Evolutionary conservation across 2,797 vertebrate genomes (phyloP).

Genomic region (Sebastes matsubarae): DNA sequence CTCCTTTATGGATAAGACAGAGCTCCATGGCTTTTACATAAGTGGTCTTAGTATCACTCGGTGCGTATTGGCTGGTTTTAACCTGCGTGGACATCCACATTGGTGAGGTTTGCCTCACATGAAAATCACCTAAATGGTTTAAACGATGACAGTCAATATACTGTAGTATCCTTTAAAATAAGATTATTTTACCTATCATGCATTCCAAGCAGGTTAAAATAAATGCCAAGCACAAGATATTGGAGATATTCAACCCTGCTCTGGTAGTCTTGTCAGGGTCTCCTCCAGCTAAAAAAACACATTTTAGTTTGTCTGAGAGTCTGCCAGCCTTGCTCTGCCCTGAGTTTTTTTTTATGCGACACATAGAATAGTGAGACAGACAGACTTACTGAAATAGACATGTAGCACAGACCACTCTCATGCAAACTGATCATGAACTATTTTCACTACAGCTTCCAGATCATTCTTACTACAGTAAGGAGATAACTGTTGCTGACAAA

Average conservation of each 20-base stretch:
- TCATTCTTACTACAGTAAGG: slow-evolving; percentile 14
- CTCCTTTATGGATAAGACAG: slow-evolving; percentile 24
- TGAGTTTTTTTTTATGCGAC: slow-evolving; percentile 36
- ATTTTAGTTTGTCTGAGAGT: slow-evolving; percentile 13
- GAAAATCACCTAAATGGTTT: slow-evolving; percentile 7
- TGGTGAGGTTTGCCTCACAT: background rate
- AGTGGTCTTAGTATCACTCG: slow-evolving; percentile 15
- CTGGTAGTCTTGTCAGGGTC: background rate
- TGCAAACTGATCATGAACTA: slow-evolving; percentile 28
- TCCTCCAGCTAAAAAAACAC: background rate
- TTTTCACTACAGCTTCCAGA: slow-evolving; percentile 5
- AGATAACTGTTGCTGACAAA: background rate
- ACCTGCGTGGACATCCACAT: slow-evolving; percentile 32
- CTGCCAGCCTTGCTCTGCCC: slow-evolving; percentile 52
- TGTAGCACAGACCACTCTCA: slow-evolving; percentile 33
- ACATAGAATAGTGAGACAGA: slow-evolving; percentile 30
- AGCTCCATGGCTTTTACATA: slow-evolving; percentile 60
- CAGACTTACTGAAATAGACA: slow-evolving; percentile 21
- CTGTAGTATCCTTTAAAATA: background rate
- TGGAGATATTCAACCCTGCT: background rate
- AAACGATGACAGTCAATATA: background rate
- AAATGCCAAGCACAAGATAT: background rate
- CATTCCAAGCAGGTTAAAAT: slow-evolving; percentile 33
- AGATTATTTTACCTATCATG: background rate
- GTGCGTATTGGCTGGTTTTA: slow-evolving; percentile 30